Percentiles rank a stretch among this genome's conserved stretches.
Conservation (phyloP, 2,797 vertebrate species). For the Hydrophis major region DNA sequence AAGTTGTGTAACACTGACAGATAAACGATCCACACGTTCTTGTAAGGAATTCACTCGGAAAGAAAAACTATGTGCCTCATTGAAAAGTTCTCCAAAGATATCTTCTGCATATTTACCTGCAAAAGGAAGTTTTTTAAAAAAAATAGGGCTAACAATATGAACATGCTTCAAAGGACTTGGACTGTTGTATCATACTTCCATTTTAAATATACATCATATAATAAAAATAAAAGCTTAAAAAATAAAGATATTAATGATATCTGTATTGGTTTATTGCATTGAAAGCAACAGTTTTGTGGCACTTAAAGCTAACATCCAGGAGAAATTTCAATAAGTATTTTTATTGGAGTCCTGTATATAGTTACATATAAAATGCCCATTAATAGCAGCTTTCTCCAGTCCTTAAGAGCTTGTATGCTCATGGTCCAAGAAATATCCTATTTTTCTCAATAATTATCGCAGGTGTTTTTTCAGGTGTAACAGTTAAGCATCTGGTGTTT, state of each 20-base stretch:
- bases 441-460: slow-evolving; percentile 1
- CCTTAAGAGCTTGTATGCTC: not conserved
- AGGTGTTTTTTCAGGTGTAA: not conserved
- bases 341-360: not conserved
- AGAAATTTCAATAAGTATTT: not conserved
- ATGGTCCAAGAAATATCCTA: not conserved
- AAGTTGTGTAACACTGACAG: slow-evolving; percentile 96
- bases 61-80: slow-evolving; percentile 96
- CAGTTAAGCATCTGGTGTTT: not conserved
- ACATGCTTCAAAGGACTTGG: not conserved
- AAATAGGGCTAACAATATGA: not conserved
- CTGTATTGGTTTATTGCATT: not conserved
- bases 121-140: slow-evolving; percentile 17
- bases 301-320: not conserved
- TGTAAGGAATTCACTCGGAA: slow-evolving; percentile 97
- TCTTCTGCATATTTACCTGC: slow-evolving; percentile 99
- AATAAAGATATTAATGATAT: not conserved
- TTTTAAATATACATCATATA: not conserved
- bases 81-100: slow-evolving; percentile 97
- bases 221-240: not conserved
- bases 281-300: not conserved
- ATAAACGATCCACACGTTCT: slow-evolving; percentile 95
- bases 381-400: not conserved
- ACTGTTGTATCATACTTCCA: not conserved
- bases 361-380: not conserved